Evolutionary conservation across 2,797 vertebrate genomes (phyloP).

Genomic region (Sebastolobus altivelis): DNA sequence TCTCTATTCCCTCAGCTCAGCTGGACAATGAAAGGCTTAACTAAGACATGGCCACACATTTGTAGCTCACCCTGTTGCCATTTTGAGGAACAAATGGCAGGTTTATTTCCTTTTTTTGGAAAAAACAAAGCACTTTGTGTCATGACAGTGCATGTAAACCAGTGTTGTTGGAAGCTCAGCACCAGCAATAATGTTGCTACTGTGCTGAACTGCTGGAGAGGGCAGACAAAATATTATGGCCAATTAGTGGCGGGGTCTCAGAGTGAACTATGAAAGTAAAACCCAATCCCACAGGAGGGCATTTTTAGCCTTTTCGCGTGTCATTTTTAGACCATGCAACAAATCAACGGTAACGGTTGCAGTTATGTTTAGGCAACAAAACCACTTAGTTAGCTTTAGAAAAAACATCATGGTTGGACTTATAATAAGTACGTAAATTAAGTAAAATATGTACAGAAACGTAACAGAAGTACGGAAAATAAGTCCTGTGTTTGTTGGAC

Average conservation of each 20-base stretch:
- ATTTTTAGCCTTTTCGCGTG: too few species aligned
- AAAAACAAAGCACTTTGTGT: neutral
- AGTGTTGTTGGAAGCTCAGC: neutral
- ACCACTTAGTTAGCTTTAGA: too few species aligned
- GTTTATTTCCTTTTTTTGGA: constrained; percentile 23
- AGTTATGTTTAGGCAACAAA: too few species aligned
- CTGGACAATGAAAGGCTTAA: constrained; percentile 40
- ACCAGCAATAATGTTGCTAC: neutral
- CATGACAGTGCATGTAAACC: neutral
- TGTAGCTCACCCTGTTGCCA: constrained; percentile 18
- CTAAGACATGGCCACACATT: constrained; percentile 15
- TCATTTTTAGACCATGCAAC: too few species aligned
- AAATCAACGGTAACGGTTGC: too few species aligned
- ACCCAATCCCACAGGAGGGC: accelerated
- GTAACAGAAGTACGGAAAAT: neutral
- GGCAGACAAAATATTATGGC: neutral
- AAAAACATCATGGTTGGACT: too few species aligned
- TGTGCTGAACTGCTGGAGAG: neutral
- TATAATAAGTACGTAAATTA: too few species aligned
- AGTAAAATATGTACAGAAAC: neutral
- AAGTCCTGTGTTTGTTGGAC: neutral
- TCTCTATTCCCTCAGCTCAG: constrained; percentile 26
- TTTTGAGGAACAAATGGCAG: neutral
- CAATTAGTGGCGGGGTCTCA: neutral
- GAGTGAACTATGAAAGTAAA: neutral